Percentiles rank a stretch among this genome's conserved stretches.
Conservation (phyloP, 2,888 invertebrate genomes). For the Caenorhabditis macrosperma region DNA sequence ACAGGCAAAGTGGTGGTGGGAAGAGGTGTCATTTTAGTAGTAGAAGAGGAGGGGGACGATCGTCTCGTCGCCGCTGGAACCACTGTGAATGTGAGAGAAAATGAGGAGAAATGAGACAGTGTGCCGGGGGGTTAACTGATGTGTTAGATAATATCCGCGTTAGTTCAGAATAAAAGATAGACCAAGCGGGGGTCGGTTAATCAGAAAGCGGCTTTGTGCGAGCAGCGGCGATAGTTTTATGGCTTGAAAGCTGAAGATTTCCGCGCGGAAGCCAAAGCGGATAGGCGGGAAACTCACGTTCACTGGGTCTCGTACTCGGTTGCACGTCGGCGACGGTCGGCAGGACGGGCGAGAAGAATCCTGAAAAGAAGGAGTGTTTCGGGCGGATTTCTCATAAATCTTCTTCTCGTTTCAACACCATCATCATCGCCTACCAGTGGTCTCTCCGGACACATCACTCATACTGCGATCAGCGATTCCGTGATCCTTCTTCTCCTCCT, state of each 20-base stretch:
- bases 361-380: constrained; percentile 61
- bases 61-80: constrained; percentile 39
- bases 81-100: constrained; percentile 14
- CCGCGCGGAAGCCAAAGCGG: constrained; percentile 25
- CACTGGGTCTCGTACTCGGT: constrained; percentile 25
- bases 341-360: constrained; percentile 79
- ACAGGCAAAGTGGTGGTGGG: constrained; percentile 56
- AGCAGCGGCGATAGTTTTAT: constrained; percentile 8
- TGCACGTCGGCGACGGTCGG: constrained; percentile 53
- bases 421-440: constrained; percentile 22
- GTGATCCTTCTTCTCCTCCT: constrained; percentile 41
- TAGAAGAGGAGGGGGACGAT: constrained; percentile 26
- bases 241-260: constrained; percentile 20
- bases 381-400: background rate
- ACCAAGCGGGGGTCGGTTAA: constrained; percentile 4
- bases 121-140: constrained; percentile 7
- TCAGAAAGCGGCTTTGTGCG: constrained; percentile 46
- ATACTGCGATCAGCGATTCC: constrained; percentile 47
- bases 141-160: background rate
- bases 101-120: constrained; percentile 14
- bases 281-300: constrained; percentile 33
- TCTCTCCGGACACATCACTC: constrained; percentile 40
- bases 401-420: constrained; percentile 37
- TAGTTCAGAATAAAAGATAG: background rate
- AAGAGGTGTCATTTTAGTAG: constrained; percentile 24